Evolutionary conservation across 92 coral and sea anemone species (phyloP).

Genomic region (Epizoanthus ramosus): DNA sequence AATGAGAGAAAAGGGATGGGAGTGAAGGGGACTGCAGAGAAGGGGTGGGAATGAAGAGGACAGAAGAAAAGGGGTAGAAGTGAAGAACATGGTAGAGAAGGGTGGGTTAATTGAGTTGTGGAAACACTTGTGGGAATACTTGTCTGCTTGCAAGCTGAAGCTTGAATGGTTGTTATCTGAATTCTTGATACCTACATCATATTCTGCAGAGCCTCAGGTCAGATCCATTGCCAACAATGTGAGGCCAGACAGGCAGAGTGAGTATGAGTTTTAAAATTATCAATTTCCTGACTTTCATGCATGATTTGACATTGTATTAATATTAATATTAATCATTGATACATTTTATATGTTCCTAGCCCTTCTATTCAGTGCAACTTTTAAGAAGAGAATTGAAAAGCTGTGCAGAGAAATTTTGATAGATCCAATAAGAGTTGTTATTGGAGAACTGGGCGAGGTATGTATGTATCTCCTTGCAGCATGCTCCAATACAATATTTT

Average conservation of each 20-base stretch:
- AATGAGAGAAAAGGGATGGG: too few species aligned
- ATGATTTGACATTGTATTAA: not conserved
- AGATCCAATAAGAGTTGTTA: slow-evolving; percentile 92
- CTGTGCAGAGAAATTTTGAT: slow-evolving; percentile 90
- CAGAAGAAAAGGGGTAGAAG: too few species aligned
- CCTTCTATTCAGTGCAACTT: slow-evolving; percentile 95
- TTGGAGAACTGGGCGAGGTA: slow-evolving; percentile 97
- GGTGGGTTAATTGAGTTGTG: too few species aligned
- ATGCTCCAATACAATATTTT: not conserved
- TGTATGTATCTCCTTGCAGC: not conserved
- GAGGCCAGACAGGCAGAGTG: slow-evolving; percentile 98
- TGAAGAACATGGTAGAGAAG: too few species aligned
- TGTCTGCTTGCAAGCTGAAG: not conserved
- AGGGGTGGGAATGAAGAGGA: too few species aligned
- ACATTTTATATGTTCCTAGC: slow-evolving; percentile 53
- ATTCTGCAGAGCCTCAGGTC: slow-evolving; percentile 90
- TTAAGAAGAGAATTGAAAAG: slow-evolving; percentile 95
- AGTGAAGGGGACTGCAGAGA: too few species aligned
- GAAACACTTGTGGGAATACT: not conserved
- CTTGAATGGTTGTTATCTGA: not conserved
- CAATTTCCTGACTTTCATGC: not conserved
- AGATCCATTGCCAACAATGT: slow-evolving; percentile 97
- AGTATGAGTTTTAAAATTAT: slow-evolving; percentile 40
- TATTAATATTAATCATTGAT: not conserved
- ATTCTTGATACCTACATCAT: not conserved